Evolutionary conservation across 2,113 vertebrate genomes (phyloP), one percentile per base, ranked within the genome.

Genomic region (Rafetus swinhoei): DNA sequence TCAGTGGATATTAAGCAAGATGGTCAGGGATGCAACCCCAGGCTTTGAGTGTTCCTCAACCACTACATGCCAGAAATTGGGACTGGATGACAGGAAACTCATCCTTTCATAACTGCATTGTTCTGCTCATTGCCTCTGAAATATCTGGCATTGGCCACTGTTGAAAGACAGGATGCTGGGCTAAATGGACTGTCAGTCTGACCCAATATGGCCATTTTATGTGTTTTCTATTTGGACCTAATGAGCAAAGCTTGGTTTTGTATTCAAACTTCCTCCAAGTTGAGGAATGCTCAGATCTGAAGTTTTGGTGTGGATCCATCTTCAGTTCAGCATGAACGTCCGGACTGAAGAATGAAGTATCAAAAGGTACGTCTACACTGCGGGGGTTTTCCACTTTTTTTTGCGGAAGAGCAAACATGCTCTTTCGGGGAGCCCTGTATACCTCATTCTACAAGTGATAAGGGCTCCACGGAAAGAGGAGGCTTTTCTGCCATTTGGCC

Each of bases 331-430:
- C 24, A 9, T 25, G 72, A 39, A 59, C 82, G 55, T 72, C 62
- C 77, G 92, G 93, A 24, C 83, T 69, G 59, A 8, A 0, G 0
- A 82, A 39, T n/a, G 1, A 39, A 1, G 32, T 13, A 0, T 39
- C 87, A 69, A 65, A 55, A 79, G 45, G 45, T 45, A 45, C 6
- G 45, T 45, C 45, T 45, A 45, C 45, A 45, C 45, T 45, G 45
- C 45, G 6, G 45, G 45, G 45, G 45, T 45, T 45, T 45, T 45
- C 45, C 45, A 45, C 45, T 45, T 45, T 45, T 7, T 45, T 45
- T 45, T 5, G 45, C 45, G 45, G 45, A 45, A 45, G 45, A 45
- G 45, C 45, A 45, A 45, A 45, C 45, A 45, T 45, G 6, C 45
- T 39, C 39, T 39, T 39, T 39, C 39, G 39, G 39, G 39, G 39